Conservation (phyloP, 2,888 invertebrate genomes). For the Petrolisthes cinctipes region DNA sequence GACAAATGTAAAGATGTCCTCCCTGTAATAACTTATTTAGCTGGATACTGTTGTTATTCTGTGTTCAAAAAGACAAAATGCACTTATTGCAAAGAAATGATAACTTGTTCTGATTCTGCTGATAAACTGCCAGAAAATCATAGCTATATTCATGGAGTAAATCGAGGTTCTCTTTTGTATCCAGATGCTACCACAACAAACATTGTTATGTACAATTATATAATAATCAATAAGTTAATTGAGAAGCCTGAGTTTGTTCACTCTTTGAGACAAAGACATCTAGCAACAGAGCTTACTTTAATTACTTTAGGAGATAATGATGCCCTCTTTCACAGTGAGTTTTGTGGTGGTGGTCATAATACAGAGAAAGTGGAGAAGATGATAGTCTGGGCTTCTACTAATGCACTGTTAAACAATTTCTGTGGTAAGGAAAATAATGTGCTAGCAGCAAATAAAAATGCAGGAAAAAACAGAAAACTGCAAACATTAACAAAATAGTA, state of each 20-base stretch:
- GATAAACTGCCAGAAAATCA: not conserved
- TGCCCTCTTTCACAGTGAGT: not conserved
- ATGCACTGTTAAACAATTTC: not conserved
- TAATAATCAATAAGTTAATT: not conserved
- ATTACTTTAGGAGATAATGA: not conserved
- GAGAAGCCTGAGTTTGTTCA: not conserved
- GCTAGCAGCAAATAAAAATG: not conserved
- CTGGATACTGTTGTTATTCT: not conserved
- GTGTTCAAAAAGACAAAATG: not conserved
- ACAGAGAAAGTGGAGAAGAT: conserved; percentile 1
- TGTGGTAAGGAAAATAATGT: not conserved
- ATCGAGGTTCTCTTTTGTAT: not conserved
- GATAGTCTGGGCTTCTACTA: not conserved
- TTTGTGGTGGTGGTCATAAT: not conserved
- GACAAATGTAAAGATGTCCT: not conserved
- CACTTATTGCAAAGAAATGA: not conserved
- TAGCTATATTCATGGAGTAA: not conserved
- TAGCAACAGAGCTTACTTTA: not conserved
- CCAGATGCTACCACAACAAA: not conserved
- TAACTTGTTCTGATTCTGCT: not conserved
- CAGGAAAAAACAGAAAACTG: not conserved
- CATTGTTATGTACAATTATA: not conserved
- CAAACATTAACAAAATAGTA: not conserved
- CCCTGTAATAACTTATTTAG: not conserved
- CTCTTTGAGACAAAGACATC: not conserved